A percentile compares a stretch with the other conserved stretches of the same genome.
These are phyloP conservation scores for Delia radicum DNA, from an alignment of 1,140 invertebrate species.

Conservation along the genomic window DNA sequence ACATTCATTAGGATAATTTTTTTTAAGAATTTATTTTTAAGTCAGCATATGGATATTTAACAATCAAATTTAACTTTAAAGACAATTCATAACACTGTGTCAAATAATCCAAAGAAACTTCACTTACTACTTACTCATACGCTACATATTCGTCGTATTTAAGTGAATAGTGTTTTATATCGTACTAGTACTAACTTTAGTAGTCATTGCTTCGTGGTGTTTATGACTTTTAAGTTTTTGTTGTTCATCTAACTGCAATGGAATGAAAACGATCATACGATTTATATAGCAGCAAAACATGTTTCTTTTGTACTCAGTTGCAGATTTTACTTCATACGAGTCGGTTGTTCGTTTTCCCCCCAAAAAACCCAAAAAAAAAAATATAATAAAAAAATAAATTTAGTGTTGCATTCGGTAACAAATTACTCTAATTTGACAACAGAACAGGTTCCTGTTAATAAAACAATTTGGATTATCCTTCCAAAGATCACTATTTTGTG, in stretches of 20 bases:
- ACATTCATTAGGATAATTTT: too few species aligned
- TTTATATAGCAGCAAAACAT: slow-evolving; percentile 31
- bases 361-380: background rate
- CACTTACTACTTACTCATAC: background rate
- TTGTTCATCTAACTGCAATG: background rate
- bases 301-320: slow-evolving; percentile 29
- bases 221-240: background rate
- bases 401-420: background rate
- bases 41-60: too few species aligned
- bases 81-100: background rate
- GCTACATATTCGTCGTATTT: background rate
- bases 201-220: background rate
- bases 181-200: background rate
- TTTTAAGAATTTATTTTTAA: too few species aligned
- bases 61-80: too few species aligned
- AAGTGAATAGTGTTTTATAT: background rate
- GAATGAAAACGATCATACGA: slow-evolving; percentile 18
- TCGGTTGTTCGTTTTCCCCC: slow-evolving; percentile 20
- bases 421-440: background rate
- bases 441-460: slow-evolving; percentile 1
- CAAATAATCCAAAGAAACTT: background rate
- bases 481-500: slow-evolving; percentile 4
- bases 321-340: slow-evolving; percentile 27
- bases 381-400: background rate
- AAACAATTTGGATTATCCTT: slow-evolving; percentile 13